Conservation (phyloP, 2,888 invertebrate species). For the Anthophora plumipes region DNA sequence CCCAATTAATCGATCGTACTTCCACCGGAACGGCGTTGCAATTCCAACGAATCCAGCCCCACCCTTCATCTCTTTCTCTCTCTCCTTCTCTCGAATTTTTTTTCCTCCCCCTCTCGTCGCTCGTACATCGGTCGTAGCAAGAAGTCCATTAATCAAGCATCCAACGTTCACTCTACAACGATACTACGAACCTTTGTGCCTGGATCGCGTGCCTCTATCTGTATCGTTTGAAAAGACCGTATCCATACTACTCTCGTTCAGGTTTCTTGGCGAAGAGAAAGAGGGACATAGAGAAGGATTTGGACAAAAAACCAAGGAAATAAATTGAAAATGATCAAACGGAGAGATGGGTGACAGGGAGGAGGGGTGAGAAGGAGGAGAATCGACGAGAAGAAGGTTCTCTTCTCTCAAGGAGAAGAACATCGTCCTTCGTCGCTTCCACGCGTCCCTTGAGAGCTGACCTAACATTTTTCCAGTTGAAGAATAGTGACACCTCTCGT, state of each 20-base stretch:
- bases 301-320: slow-evolving; percentile 18
- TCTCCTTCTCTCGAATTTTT: slow-evolving; percentile 34
- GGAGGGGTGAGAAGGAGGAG: slow-evolving; percentile 15
- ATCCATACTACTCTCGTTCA: neutral
- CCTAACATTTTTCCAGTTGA: slow-evolving; percentile 76
- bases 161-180: slow-evolving; percentile 43
- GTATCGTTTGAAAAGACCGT: slow-evolving; percentile 21
- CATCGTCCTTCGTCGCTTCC: slow-evolving; percentile 42
- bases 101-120: too few relatives aligned
- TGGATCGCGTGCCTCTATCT: slow-evolving; percentile 21
- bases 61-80: neutral
- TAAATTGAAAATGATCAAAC: slow-evolving; percentile 68
- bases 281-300: neutral
- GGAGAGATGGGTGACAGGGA: slow-evolving; percentile 10
- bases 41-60: slow-evolving; percentile 47
- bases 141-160: slow-evolving; percentile 78
- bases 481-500: slow-evolving; percentile 73
- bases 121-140: slow-evolving; percentile 73
- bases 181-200: slow-evolving; percentile 47
- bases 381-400: slow-evolving; percentile 53
- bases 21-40: slow-evolving; percentile 60
- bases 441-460: slow-evolving; percentile 71
- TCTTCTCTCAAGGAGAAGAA: slow-evolving; percentile 31
- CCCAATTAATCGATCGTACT: slow-evolving; percentile 77
- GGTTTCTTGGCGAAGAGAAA: neutral